Evolutionary conservation across 2,797 vertebrate genomes (phyloP).

Genomic region (Sciaenops ocellatus): DNA sequence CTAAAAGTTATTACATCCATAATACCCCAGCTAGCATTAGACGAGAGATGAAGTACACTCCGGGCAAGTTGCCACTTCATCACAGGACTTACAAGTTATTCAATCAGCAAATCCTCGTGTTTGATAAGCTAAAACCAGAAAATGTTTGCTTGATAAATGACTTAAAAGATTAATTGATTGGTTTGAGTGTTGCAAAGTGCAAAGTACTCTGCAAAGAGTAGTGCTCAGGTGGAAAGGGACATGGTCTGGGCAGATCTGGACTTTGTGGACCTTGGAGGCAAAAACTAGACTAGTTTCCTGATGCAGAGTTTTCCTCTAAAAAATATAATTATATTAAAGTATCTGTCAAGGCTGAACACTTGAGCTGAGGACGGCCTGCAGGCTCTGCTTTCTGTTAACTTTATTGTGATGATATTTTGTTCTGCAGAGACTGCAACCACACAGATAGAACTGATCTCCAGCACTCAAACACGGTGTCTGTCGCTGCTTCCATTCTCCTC

Average conservation of each 20-base stretch:
- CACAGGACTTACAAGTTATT: background rate
- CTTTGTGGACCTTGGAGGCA: background rate
- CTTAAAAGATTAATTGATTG: too few relatives aligned
- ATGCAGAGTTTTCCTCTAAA: background rate
- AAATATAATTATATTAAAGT: background rate
- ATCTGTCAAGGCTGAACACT: background rate
- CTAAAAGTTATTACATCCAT: background rate
- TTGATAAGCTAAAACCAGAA: background rate
- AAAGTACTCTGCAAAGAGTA: background rate
- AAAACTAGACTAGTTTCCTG: background rate
- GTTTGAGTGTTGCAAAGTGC: too few relatives aligned
- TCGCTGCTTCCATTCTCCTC: background rate
- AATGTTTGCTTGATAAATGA: background rate
- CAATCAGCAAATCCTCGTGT: background rate
- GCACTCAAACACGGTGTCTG: background rate
- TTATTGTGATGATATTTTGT: background rate
- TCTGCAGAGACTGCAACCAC: background rate
- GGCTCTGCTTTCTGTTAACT: background rate
- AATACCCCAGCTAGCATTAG: background rate
- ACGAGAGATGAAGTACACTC: too few relatives aligned
- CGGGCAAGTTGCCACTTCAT: too few relatives aligned
- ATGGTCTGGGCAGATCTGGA: background rate
- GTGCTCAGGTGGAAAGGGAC: background rate
- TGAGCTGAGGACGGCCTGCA: background rate
- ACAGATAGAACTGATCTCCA: background rate